Conservation (phyloP, 1,140 invertebrate genomes). For the Teleopsis dalmanni region DNA sequence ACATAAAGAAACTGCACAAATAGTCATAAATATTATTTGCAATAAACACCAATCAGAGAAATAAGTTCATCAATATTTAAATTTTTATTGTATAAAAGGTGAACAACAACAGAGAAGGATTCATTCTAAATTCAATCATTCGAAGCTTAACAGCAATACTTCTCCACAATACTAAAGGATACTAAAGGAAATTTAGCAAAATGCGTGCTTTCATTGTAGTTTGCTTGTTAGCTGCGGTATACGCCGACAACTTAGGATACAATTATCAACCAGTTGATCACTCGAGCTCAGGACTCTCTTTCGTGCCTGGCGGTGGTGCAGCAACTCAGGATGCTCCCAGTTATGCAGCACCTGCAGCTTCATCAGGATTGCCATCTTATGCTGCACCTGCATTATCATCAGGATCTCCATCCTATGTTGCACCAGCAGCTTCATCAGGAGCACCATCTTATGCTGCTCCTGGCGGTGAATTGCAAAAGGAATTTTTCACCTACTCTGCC, state of each 20-base stretch:
- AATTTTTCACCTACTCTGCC: constrained; percentile 28
- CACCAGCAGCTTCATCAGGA: constrained; percentile 1
- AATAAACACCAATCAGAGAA: no score
- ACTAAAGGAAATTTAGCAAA: no score
- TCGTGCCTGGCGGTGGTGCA: constrained; percentile 12
- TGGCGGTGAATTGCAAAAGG: constrained; percentile 30
- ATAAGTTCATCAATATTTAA: no score
- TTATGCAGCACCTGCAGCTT: not conserved
- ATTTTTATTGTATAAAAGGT: constrained; percentile 8
- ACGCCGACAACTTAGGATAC: constrained; percentile 38
- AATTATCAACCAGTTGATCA: constrained; percentile 37
- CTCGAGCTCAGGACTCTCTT: constrained; percentile 27
- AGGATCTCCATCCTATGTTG: not conserved
- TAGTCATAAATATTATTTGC: no score
- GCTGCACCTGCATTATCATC: not conserved
- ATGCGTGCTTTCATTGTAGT: constrained; percentile 37
- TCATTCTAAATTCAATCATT: constrained; percentile 6
- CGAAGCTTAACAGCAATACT: not conserved
- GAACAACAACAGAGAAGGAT: not conserved
- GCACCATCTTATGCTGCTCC: constrained; percentile 14
- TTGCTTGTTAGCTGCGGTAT: constrained; percentile 31
- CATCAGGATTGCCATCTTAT: not conserved
- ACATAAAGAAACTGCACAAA: no score
- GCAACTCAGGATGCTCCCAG: not conserved
- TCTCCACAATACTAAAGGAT: no score